Evolutionary conservation across 2,113 vertebrate species (phyloP).

Genomic region (Pithys albifrons): DNA sequence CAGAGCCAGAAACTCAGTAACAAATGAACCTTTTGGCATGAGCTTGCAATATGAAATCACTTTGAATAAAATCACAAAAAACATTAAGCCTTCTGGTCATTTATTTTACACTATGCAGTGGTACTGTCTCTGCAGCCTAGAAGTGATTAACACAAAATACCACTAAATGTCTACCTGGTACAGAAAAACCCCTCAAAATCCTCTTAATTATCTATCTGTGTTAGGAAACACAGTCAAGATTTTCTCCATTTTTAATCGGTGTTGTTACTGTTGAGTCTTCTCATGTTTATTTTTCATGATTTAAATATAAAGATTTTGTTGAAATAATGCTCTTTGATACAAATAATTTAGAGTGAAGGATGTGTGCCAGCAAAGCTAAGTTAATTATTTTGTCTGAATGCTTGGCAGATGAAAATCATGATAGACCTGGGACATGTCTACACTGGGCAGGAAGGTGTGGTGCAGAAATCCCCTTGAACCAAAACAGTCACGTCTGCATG

Average conservation of each 20-base stretch:
- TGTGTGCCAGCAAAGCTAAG: constrained; percentile 58
- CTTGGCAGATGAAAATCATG: constrained; percentile 63
- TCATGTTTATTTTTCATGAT: constrained; percentile 35
- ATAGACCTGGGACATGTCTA: constrained; percentile 65
- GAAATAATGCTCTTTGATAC: constrained; percentile 61
- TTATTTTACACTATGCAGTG: not conserved
- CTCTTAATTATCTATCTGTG: constrained; percentile 11
- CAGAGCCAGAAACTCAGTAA: constrained; percentile 26
- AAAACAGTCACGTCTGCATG: not conserved
- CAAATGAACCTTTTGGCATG: constrained; percentile 22
- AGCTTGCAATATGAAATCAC: not conserved
- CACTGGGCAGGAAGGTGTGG: constrained; percentile 61
- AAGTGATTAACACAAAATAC: constrained; percentile 29
- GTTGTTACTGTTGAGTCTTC: constrained; percentile 27
- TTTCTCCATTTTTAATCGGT: constrained; percentile 40
- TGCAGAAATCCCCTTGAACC: constrained; percentile 48
- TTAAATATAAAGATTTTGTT: constrained; percentile 69
- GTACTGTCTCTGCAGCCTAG: not conserved
- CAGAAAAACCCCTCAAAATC: constrained; percentile 2
- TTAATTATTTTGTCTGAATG: constrained; percentile 76
- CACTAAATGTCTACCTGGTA: constrained; percentile 41
- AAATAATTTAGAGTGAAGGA: constrained; percentile 69
- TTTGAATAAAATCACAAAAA: constrained; percentile 33
- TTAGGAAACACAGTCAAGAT: not conserved
- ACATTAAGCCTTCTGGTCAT: constrained; percentile 28